Percentiles rank a stretch among this genome's conserved stretches.
Evolutionary conservation across 2,797 vertebrate genomes (phyloP).

Genomic region (Siniperca scherzeri): DNA sequence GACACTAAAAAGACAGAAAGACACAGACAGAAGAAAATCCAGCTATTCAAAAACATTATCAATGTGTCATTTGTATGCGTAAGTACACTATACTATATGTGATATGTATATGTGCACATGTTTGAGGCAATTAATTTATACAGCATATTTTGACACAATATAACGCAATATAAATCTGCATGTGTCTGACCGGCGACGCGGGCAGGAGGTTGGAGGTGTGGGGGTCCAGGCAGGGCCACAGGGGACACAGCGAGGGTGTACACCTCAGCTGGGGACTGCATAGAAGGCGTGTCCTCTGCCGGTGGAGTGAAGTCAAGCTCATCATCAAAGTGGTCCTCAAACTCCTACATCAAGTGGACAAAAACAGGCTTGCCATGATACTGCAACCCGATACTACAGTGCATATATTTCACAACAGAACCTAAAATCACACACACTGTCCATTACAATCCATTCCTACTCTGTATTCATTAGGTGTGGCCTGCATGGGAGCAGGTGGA

Average conservation of each 20-base stretch:
- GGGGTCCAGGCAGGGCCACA: constrained; percentile 91
- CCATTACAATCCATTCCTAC: background rate
- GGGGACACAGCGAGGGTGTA: constrained; percentile 96
- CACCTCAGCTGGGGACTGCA: constrained; percentile 96
- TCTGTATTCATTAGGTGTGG: constrained; percentile 8
- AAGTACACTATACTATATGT: no score
- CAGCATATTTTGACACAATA: background rate
- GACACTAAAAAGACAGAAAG: background rate
- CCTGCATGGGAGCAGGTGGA: constrained; percentile 1
- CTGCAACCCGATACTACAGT: background rate
- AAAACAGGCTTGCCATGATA: background rate
- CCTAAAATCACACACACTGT: background rate
- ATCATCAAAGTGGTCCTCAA: constrained; percentile 98
- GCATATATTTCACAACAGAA: background rate
- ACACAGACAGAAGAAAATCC: background rate
- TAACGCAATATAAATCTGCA: background rate
- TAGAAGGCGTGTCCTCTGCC: constrained; percentile 97
- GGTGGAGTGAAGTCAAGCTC: constrained; percentile 98
- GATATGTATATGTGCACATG: background rate
- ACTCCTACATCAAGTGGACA: constrained; percentile 85
- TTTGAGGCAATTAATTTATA: background rate
- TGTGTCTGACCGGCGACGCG: constrained; percentile 76
- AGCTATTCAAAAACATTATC: background rate
- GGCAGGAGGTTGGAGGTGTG: constrained; percentile 90
- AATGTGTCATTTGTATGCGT: background rate